A percentile compares a stretch with the other conserved stretches of the same genome.
Conservation (phyloP, 1,140 invertebrate genomes). For the Coboldia fuscipes region DNA sequence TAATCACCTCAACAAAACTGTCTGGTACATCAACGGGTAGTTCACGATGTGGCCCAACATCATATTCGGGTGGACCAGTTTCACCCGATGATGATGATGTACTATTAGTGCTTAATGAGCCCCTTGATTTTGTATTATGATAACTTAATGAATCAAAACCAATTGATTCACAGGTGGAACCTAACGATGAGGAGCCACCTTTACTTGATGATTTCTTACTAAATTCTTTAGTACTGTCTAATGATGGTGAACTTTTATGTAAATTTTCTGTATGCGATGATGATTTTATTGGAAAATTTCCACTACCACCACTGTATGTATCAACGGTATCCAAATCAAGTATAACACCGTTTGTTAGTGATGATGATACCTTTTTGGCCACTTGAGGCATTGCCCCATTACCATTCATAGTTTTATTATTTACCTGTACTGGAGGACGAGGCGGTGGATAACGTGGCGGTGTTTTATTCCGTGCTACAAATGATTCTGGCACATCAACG, state of each 20-base stretch:
- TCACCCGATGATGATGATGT: conserved; percentile 8
- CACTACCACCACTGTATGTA: conserved; percentile 4
- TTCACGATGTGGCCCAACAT: conserved; percentile 31
- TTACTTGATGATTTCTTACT: conserved; percentile 8
- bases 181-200: conserved; percentile 1
- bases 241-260: not conserved
- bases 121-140: conserved; percentile 2
- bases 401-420: conserved; percentile 5
- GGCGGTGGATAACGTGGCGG: conserved; percentile 76
- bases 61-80: conserved; percentile 15
- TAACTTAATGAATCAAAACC: conserved; percentile 11
- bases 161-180: conserved; percentile 3
- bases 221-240: conserved; percentile 1
- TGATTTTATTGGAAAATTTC: not conserved
- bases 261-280: not conserved
- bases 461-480: conserved; percentile 76
- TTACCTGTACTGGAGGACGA: conserved; percentile 25
- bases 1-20: conserved; percentile 48
- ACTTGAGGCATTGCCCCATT: not conserved
- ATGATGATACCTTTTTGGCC: conserved; percentile 6
- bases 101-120: conserved; percentile 14
- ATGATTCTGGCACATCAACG: conserved; percentile 91
- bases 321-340: conserved; percentile 12
- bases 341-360: conserved; percentile 5
- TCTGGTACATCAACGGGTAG: conserved; percentile 55